Evolutionary conservation across 1,140 invertebrate genomes (phyloP).

Genomic region (Wiebesia pumilae): DNA sequence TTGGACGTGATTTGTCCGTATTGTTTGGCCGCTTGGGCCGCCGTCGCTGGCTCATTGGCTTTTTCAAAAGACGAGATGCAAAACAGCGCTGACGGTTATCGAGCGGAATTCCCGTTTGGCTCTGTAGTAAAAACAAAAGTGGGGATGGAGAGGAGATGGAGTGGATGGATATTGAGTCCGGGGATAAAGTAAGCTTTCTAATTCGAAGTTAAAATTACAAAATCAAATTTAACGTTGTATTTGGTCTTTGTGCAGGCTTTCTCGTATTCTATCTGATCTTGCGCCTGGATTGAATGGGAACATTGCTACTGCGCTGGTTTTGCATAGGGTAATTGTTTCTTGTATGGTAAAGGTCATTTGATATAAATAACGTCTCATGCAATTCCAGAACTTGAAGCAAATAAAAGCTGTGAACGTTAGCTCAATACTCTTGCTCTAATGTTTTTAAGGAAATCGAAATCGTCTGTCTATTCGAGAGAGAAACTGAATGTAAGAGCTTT

Average conservation of each 20-base stretch:
- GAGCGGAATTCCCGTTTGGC: neutral
- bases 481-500: no score
- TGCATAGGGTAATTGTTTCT: neutral
- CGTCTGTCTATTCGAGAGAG: no score
- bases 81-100: neutral
- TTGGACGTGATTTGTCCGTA: neutral
- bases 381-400: neutral
- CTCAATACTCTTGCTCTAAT: no score
- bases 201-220: neutral
- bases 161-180: no score
- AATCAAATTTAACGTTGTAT: neutral
- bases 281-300: neutral
- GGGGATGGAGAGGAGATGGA: no score
- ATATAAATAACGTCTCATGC: neutral
- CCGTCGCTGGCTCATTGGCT: neutral
- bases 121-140: neutral
- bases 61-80: neutral
- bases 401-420: neutral
- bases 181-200: neutral
- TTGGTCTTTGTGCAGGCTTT: neutral
- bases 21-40: neutral
- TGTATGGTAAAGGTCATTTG: neutral
- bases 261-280: neutral
- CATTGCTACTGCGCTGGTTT: neutral
- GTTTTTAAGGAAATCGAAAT: no score